These are phyloP conservation scores for Odontesthes bonariensis DNA, from an alignment of 2,113 vertebrate genomes.

Conservation along the genomic window DNA sequence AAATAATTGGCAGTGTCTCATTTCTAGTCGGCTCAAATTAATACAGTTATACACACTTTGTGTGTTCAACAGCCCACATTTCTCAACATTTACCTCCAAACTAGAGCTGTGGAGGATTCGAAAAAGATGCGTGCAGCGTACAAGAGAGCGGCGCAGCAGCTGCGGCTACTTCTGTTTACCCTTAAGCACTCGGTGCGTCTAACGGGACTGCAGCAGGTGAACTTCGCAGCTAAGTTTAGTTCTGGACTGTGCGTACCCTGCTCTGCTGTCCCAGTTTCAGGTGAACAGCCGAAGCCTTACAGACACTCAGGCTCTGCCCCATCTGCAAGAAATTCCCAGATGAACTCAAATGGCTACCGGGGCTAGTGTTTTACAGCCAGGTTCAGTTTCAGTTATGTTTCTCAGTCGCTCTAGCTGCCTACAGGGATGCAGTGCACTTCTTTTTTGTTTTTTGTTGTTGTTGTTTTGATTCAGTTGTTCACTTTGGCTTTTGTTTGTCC, in stretches of 20 bases:
- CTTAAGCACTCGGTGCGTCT: not conserved
- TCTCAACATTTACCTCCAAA: too few species aligned
- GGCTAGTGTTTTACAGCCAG: not conserved
- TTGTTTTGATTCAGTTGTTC: not conserved
- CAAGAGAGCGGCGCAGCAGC: not conserved
- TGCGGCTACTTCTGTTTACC: not conserved
- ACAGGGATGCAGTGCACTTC: too few species aligned
- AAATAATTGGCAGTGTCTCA: not conserved
- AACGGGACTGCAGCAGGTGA: constrained; percentile 29
- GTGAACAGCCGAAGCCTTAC: constrained; percentile 14
- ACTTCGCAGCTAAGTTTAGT: constrained; percentile 63
- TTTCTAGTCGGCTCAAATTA: not conserved
- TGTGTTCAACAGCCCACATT: too few species aligned
- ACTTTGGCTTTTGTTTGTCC: constrained; percentile 16
- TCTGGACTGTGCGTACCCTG: constrained; percentile 33
- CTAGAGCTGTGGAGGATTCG: too few species aligned
- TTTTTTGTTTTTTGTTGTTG: not conserved
- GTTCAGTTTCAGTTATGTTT: not conserved
- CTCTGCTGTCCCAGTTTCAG: constrained; percentile 53
- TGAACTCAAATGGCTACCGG: not conserved
- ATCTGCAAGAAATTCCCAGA: not conserved
- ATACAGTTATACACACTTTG: not conserved
- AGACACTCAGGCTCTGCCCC: not conserved
- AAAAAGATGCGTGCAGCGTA: too few species aligned
- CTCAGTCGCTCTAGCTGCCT: not conserved